Percentiles rank a stretch among this genome's conserved stretches.
Conservation (phyloP, 1,140 invertebrate genomes). For the Drosophila teissieri region DNA sequence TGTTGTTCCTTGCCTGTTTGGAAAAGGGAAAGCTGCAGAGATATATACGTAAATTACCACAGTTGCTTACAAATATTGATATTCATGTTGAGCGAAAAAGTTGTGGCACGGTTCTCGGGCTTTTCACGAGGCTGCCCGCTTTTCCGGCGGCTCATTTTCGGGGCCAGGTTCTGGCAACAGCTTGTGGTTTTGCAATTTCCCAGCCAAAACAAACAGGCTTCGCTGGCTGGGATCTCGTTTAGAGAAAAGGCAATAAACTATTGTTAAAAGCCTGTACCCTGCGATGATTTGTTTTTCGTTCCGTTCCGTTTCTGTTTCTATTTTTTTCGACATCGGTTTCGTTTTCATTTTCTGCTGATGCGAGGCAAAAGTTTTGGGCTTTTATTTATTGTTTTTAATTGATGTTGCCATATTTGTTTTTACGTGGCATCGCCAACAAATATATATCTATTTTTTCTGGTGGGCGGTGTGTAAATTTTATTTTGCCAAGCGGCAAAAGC, state of each 20-base stretch:
- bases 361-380: slow-evolving; percentile 35
- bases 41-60: slow-evolving; percentile 73
- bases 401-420: slow-evolving; percentile 41
- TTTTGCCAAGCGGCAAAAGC: slow-evolving; percentile 20
- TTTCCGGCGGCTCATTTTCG: slow-evolving; percentile 8
- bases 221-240: slow-evolving; percentile 26
- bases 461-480: slow-evolving; percentile 5
- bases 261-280: slow-evolving; percentile 33
- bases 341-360: slow-evolving; percentile 39
- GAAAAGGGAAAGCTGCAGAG: neutral
- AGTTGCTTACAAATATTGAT: slow-evolving; percentile 77
- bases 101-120: slow-evolving; percentile 21
- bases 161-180: slow-evolving; percentile 48
- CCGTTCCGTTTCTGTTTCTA: too few relatives aligned
- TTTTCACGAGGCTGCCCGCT: neutral
- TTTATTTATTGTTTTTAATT: slow-evolving; percentile 58
- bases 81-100: slow-evolving; percentile 45
- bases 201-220: slow-evolving; percentile 10
- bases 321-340: slow-evolving; percentile 11
- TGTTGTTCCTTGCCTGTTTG: slow-evolving; percentile 61
- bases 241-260: slow-evolving; percentile 56
- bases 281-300: slow-evolving; percentile 45
- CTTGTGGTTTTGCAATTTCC: slow-evolving; percentile 49
- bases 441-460: slow-evolving; percentile 3
- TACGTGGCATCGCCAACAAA: slow-evolving; percentile 11